These are phyloP conservation scores for Petroica traversi DNA, from an alignment of 2,113 vertebrate species.

Conservation along the genomic window DNA sequence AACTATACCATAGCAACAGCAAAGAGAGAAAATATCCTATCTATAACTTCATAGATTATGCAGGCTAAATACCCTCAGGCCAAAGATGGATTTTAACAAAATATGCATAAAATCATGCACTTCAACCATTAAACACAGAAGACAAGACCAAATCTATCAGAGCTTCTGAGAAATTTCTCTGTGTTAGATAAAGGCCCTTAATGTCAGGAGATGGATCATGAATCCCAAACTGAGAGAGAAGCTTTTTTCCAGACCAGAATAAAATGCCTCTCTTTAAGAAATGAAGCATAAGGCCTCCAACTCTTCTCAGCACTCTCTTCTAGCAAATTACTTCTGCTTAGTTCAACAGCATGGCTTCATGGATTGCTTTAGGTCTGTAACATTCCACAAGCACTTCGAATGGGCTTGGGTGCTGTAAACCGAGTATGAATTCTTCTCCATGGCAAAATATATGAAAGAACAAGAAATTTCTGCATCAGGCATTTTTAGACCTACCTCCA, in stretches of 20 bases:
- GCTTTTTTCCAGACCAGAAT: background rate
- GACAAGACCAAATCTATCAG: background rate
- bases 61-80: background rate
- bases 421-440: rapidly evolving
- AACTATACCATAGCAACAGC: background rate
- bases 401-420: background rate
- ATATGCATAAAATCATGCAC: background rate
- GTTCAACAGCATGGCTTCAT: background rate
- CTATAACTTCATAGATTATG: background rate
- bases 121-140: background rate
- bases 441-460: background rate
- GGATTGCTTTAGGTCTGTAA: background rate
- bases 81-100: background rate
- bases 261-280: background rate
- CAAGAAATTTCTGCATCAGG: background rate
- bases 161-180: background rate
- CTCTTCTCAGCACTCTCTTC: background rate
- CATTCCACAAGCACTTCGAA: background rate
- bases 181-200: background rate
- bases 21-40: background rate
- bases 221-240: background rate
- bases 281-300: background rate
- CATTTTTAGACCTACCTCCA: background rate
- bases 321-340: background rate
- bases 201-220: background rate